These are phyloP conservation scores for Eidolon dupreanum DNA, from an alignment of 2,797 vertebrate genomes.

Conservation along the genomic window DNA sequence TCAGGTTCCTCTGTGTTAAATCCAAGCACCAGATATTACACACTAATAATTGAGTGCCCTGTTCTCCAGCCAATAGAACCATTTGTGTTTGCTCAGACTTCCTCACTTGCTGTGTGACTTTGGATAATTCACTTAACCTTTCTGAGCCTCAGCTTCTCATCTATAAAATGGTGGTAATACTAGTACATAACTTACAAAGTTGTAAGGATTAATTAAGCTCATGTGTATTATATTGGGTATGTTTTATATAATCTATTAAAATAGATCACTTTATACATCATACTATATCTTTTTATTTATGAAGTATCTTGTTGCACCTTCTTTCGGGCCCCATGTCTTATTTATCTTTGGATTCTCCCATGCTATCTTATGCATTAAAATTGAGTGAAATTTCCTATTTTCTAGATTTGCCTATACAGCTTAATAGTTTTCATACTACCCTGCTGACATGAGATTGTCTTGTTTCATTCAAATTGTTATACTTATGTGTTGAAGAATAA, in stretches of 20 bases:
- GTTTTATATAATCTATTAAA: background rate
- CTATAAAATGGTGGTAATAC: background rate
- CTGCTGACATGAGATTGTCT: background rate
- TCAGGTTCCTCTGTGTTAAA: background rate
- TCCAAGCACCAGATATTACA: background rate
- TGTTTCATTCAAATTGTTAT: background rate
- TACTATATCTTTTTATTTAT: background rate
- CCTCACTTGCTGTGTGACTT: background rate
- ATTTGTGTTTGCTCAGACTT: background rate
- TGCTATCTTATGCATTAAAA: background rate
- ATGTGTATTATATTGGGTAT: background rate
- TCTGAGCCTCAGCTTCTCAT: background rate
- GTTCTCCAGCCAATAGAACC: background rate
- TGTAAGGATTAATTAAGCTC: background rate
- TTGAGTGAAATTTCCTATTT: conserved; percentile 10
- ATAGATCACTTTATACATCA: background rate
- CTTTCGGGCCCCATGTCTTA: background rate
- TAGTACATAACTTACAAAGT: background rate
- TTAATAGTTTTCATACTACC: background rate
- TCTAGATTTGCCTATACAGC: background rate
- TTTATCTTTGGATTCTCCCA: background rate
- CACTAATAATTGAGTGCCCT: background rate
- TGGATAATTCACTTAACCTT: background rate
- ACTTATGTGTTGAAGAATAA: background rate
- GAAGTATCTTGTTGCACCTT: background rate